Conservation (phyloP, 2,888 invertebrate species). For the Homarus gammarus region DNA sequence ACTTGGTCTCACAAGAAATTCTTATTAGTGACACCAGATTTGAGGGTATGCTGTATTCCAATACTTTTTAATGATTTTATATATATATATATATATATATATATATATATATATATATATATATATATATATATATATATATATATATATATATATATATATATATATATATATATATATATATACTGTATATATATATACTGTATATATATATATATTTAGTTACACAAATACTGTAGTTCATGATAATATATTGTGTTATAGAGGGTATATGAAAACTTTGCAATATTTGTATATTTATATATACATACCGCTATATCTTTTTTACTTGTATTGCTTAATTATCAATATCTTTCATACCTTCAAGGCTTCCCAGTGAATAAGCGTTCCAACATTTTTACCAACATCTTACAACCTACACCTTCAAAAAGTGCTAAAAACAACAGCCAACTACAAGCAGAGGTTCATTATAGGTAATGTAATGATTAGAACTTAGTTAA, state of each 20-base stretch:
- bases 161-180: no score
- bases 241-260: no score
- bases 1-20: constrained; percentile 94
- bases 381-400: constrained; percentile 90
- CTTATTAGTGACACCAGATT: constrained; percentile 87
- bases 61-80: not conserved
- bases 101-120: no score
- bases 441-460: constrained; percentile 79
- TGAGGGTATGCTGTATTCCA: constrained; percentile 78
- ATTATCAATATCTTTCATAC: not conserved
- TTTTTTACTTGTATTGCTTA: not conserved
- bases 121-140: no score
- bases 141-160: no score
- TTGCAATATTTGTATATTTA: not conserved
- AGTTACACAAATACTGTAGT: no score
- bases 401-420: constrained; percentile 91
- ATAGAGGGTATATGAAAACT: no score
- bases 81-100: no score
- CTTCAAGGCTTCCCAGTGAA: constrained; percentile 83
- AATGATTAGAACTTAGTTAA: not conserved
- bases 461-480: constrained; percentile 79
- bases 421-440: constrained; percentile 70
- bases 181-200: no score
- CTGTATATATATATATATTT: no score
- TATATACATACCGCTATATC: not conserved